Percentiles rank a stretch among this genome's conserved stretches.
Conservation (phyloP, 2,113 vertebrate species). For the Bettongia penicillata region DNA sequence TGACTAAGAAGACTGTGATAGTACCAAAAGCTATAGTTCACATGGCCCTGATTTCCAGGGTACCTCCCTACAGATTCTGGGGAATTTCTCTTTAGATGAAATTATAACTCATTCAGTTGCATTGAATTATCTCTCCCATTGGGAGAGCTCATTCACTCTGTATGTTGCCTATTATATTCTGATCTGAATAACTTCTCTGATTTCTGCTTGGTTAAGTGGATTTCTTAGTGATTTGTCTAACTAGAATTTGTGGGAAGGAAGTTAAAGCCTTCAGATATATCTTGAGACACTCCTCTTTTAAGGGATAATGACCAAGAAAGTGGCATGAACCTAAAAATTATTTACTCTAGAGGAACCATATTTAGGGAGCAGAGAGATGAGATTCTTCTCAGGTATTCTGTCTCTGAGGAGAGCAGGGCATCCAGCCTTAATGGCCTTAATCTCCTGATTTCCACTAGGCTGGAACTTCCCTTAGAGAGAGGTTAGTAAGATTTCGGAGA, state of each 20-base stretch:
- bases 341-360: background rate
- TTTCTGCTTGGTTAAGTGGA: background rate
- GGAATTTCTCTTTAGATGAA: background rate
- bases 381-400: background rate
- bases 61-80: background rate
- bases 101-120: background rate
- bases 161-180: background rate
- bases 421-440: background rate
- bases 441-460: background rate
- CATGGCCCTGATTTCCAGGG: background rate
- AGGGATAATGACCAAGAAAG: no score
- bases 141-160: background rate
- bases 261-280: background rate
- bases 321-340: background rate
- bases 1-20: background rate
- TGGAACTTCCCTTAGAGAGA: background rate
- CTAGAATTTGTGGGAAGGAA: background rate
- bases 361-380: background rate
- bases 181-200: background rate
- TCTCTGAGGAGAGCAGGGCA: background rate
- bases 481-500: background rate
- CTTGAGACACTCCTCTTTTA: background rate
- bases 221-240: background rate
- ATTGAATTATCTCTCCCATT: background rate
- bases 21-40: background rate